Base-by-base conservation (phyloP, 2,797 vertebrate genomes). In the Chaetodon trifasciatus region DNA sequence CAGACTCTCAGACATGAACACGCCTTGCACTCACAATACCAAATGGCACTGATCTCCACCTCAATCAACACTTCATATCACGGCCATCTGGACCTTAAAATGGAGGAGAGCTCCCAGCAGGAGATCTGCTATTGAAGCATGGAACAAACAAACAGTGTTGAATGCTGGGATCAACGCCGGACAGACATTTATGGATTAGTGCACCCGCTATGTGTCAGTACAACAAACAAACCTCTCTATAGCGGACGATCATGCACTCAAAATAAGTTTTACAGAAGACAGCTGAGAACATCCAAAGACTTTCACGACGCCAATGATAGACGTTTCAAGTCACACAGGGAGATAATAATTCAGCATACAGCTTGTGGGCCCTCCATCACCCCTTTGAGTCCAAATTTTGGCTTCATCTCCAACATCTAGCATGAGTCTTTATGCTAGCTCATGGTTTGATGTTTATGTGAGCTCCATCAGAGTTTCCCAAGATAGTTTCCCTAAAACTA, bases 401-500 rank as follows among this genome's bases (percentile, higher is more conserved):
- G 28, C 62, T 75, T 71, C n/a, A 55, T 46, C 63, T 49, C n/a
- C 42, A 35, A 11, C 53, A 53, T 65, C 37, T 53, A 74, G 13
- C 24, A 8, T 11, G 39, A 17, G 24, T 77, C 55, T 70, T 70
- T 53, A 17, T 23, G 39, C 17, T 19, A 21, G 58, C 56, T 70
- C 58, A 17, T 44, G 19, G 35, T 64, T 75, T 39, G 60, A 76
- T 84, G 78, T 87, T 68, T 81, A 60, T 55, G 50, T 87, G 79
- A 72, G 56, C 72, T 86, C 67, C 55, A 55, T 57, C 75, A 64
- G 44, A 81, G 70, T 78, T 85, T 78, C 64, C 72, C 32, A 50
- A 57, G 77, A 82, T 79, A 12, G 80, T 90, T 88, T 77, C 61
- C 28, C 77, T 82, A 74, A 90, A 92, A 82, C 66, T 62, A 90